Evolutionary conservation across 2,797 vertebrate species (phyloP).

Genomic region (Poeciliopsis infans): DNA sequence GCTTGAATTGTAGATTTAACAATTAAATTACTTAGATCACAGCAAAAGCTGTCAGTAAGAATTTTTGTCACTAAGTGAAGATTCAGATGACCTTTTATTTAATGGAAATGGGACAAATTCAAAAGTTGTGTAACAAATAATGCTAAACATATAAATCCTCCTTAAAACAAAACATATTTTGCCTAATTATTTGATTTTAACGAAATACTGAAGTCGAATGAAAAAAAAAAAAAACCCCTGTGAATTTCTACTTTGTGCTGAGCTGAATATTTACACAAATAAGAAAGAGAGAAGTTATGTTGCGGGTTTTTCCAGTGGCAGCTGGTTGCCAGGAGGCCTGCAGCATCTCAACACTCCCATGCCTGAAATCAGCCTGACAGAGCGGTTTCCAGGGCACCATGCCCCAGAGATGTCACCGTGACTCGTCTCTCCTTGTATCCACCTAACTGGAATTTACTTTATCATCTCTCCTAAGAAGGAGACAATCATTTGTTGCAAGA

Average conservation of each 20-base stretch:
- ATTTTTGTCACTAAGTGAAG: background rate
- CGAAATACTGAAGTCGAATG: background rate
- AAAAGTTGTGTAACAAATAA: background rate
- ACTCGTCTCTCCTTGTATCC: slow-evolving; percentile 23
- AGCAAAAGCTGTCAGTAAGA: too few species aligned
- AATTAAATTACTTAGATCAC: background rate
- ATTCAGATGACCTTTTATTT: background rate
- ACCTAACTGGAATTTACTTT: slow-evolving; percentile 1
- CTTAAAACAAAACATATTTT: background rate
- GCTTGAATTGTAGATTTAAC: background rate
- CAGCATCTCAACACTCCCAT: slow-evolving; percentile 42
- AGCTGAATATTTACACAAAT: background rate
- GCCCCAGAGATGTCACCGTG: slow-evolving; percentile 46
- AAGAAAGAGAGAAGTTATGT: background rate
- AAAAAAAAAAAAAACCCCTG: background rate
- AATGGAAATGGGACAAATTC: background rate
- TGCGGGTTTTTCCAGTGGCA: slow-evolving; percentile 37
- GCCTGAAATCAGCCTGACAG: slow-evolving; percentile 16
- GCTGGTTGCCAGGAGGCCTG: slow-evolving; percentile 33
- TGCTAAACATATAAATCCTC: background rate
- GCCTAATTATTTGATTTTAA: background rate
- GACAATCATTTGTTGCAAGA: background rate
- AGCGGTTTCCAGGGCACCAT: slow-evolving; percentile 41
- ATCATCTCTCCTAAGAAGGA: background rate
- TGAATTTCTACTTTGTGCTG: background rate